Conservation (phyloP, 2,113 vertebrate species). For the Ramphastos sulfuratus region DNA sequence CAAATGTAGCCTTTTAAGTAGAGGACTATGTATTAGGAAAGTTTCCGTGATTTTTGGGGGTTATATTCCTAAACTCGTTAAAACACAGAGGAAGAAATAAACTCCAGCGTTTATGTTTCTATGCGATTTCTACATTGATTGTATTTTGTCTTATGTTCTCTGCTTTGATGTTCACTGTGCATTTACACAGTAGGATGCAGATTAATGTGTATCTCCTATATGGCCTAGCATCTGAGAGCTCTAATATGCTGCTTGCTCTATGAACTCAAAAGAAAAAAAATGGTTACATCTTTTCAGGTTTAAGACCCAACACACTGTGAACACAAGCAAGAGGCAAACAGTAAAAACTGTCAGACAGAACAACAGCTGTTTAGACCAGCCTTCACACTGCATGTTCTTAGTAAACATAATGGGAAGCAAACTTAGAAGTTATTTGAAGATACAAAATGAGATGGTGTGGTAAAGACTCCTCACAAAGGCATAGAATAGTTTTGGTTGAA, state of each 20-base stretch:
- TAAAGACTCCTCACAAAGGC: not conserved
- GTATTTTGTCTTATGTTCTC: not conserved
- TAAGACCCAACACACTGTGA: not conserved
- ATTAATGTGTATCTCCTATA: not conserved
- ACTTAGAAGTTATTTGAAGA: not conserved
- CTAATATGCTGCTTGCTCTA: not conserved
- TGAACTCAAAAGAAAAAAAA: not conserved
- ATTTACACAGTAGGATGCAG: not conserved
- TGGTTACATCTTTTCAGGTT: not conserved
- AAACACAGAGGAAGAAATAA: not conserved
- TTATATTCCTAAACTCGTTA: not conserved
- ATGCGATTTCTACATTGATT: not conserved
- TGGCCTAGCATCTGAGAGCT: not conserved
- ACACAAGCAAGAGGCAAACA: not conserved
- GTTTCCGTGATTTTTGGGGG: accelerated
- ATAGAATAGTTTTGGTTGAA: no score
- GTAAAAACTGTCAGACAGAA: not conserved
- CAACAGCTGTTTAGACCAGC: not conserved
- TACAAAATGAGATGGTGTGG: not conserved
- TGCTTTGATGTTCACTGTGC: not conserved
- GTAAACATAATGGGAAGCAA: not conserved
- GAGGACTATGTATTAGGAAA: not conserved
- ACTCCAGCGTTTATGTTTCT: not conserved
- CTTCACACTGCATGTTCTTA: not conserved
- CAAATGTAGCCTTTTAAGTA: not conserved